Percentiles rank a stretch among this genome's conserved stretches.
Conservation (phyloP, 2,113 vertebrate species). For the Heteronetta atricapilla region DNA sequence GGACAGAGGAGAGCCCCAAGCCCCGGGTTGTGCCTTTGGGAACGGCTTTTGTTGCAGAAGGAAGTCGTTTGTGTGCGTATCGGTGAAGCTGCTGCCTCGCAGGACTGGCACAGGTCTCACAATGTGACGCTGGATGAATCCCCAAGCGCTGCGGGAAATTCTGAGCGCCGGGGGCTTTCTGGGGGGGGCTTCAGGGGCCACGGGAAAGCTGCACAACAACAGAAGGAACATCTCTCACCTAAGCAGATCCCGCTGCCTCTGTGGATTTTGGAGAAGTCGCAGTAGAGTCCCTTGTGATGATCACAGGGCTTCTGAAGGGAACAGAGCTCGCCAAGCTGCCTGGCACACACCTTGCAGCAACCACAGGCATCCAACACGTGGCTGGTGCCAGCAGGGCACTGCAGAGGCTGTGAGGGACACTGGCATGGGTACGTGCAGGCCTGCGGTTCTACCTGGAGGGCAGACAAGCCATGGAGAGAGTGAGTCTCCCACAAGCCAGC, state of each 20-base stretch:
- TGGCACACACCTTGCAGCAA: constrained; percentile 83
- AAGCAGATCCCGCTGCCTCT: constrained; percentile 77
- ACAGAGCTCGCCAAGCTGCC: constrained; percentile 79
- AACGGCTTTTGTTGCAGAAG: not conserved
- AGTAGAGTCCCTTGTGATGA: constrained; percentile 82
- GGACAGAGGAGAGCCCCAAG: not conserved
- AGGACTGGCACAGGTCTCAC: not conserved
- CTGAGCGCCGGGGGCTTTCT: not conserved
- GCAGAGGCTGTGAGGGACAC: constrained; percentile 70
- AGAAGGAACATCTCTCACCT: constrained; percentile 66
- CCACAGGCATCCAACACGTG: constrained; percentile 80
- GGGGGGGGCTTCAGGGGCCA: not conserved
- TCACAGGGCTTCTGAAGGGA: constrained; percentile 78
- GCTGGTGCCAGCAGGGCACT: constrained; percentile 77
- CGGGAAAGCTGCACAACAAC: not conserved
- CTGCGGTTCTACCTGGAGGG: constrained; percentile 67
- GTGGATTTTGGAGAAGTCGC: constrained; percentile 72
- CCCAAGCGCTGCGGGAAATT: not conserved
- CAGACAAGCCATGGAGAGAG: constrained; percentile 30
- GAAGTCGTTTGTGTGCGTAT: rapidly evolving
- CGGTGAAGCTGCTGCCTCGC: not conserved
- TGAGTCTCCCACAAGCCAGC: not conserved
- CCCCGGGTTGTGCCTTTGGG: rapidly evolving
- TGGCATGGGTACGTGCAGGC: constrained; percentile 74
- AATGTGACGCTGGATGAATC: not conserved